Conservation (phyloP, 2,797 vertebrate genomes). For the Neosalanx taihuensis region DNA sequence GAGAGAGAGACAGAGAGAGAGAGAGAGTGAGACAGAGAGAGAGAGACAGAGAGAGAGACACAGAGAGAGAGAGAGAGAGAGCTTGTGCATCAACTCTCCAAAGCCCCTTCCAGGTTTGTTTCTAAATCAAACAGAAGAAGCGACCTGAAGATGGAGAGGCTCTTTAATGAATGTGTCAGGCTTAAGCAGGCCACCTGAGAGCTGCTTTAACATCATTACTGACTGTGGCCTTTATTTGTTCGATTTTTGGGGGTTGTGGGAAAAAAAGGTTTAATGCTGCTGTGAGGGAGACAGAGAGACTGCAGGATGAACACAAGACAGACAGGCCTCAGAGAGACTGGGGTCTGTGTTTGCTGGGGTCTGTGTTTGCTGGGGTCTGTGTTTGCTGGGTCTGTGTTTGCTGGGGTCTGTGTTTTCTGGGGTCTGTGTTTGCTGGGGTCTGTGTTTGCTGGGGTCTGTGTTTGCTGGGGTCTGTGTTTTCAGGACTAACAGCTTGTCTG, state of each 20-base stretch:
- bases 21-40: too few relatives aligned
- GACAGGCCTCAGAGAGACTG: too few relatives aligned
- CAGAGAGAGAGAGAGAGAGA: too few relatives aligned
- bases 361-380: too few relatives aligned
- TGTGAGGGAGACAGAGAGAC: not conserved
- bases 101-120: slow-evolving; percentile 72
- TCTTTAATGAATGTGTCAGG: slow-evolving; percentile 72
- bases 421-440: not conserved
- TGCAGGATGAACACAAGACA: too few relatives aligned
- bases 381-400: too few relatives aligned
- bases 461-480: slow-evolving; percentile 63
- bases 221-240: slow-evolving; percentile 57
- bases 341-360: too few relatives aligned
- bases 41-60: too few relatives aligned
- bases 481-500: slow-evolving; percentile 69
- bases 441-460: slow-evolving; percentile 8
- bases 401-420: too few relatives aligned
- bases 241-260: slow-evolving; percentile 4
- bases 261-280: not conserved
- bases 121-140: slow-evolving; percentile 76
- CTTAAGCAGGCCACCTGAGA: slow-evolving; percentile 64
- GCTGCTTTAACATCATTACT: slow-evolving; percentile 70
- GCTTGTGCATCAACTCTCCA: slow-evolving; percentile 61
- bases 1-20: too few relatives aligned
- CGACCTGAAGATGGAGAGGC: slow-evolving; percentile 58